phyloP scores from a whole-genome alignment of 2,113 vertebrate genomes.

The Chrysemys picta region DNA sequence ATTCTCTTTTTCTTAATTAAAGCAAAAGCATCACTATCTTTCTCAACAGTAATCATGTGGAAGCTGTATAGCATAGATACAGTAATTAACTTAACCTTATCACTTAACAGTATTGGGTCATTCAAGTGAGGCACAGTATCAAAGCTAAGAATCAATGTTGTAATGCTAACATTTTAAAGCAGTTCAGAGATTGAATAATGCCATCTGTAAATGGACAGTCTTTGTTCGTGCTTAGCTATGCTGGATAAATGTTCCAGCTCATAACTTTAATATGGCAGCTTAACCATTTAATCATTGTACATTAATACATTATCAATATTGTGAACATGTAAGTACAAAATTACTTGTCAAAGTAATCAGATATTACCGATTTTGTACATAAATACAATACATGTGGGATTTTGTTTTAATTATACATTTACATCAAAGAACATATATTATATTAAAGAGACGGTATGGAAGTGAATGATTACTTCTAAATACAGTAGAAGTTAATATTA shows the following conservation, averaged over 20 bases:
- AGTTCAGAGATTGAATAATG: slow-evolving; percentile 67
- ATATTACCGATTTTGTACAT: slow-evolving; percentile 71
- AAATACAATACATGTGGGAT: slow-evolving; percentile 56
- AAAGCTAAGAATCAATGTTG: slow-evolving; percentile 75
- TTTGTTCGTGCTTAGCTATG: slow-evolving; percentile 70
- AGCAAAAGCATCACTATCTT: slow-evolving; percentile 88
- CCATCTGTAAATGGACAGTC: slow-evolving; percentile 66
- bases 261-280: slow-evolving; percentile 76
- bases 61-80: slow-evolving; percentile 88
- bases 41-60: slow-evolving; percentile 88
- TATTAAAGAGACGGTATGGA: not conserved
- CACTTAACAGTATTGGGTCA: slow-evolving; percentile 92
- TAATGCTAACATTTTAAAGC: slow-evolving; percentile 59
- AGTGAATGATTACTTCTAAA: not conserved
- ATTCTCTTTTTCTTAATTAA: slow-evolving; percentile 95
- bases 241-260: slow-evolving; percentile 64
- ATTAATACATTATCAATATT: slow-evolving; percentile 82
- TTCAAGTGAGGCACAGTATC: slow-evolving; percentile 83
- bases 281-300: slow-evolving; percentile 81
- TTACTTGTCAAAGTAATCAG: slow-evolving; percentile 78
- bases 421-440: not conserved
- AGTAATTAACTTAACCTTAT: slow-evolving; percentile 94
- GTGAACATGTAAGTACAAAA: slow-evolving; percentile 77
- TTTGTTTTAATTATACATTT: slow-evolving; percentile 56
- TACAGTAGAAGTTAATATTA: slow-evolving; percentile 11